Percentiles rank a stretch among this genome's conserved stretches.
Evolutionary conservation across 1,140 invertebrate genomes (phyloP).

Genomic region (Battus philenor): DNA sequence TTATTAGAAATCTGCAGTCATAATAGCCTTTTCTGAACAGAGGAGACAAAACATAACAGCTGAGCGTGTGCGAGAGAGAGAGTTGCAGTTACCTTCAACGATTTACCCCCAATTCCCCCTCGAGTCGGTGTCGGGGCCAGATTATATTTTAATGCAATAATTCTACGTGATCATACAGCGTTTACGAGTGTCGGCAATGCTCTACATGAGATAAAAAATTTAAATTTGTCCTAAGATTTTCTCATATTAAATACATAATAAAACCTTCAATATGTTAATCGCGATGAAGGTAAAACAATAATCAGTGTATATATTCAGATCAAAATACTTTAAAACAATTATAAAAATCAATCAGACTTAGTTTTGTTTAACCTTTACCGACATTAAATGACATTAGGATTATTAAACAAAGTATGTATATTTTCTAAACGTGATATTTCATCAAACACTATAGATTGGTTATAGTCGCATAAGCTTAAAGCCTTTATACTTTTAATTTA

Average conservation of each 20-base stretch:
- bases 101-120: conserved; percentile 10
- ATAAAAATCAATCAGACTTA: no score
- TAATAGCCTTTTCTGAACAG: conserved; percentile 5
- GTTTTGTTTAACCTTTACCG: no score
- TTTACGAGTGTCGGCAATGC: conserved; percentile 36
- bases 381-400: no score
- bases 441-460: no score
- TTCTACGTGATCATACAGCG: conserved; percentile 55
- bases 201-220: conserved; percentile 10
- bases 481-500: no score
- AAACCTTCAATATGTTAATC: no score
- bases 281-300: no score
- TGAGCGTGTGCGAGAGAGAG: conserved; percentile 6
- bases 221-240: conserved; percentile 1
- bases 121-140: conserved; percentile 20
- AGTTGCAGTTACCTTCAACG: conserved; percentile 1
- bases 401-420: no score
- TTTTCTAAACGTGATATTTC: no score
- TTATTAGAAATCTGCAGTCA: conserved; percentile 16
- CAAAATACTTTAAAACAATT: no score
- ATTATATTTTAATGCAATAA: conserved; percentile 59
- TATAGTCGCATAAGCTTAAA: no score
- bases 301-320: no score
- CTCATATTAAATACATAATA: background rate
- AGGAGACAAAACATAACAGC: background rate